Percentiles rank a stretch among this genome's conserved stretches.
Conservation (phyloP, 2,797 vertebrate species). For the Gymnodraco acuticeps region DNA sequence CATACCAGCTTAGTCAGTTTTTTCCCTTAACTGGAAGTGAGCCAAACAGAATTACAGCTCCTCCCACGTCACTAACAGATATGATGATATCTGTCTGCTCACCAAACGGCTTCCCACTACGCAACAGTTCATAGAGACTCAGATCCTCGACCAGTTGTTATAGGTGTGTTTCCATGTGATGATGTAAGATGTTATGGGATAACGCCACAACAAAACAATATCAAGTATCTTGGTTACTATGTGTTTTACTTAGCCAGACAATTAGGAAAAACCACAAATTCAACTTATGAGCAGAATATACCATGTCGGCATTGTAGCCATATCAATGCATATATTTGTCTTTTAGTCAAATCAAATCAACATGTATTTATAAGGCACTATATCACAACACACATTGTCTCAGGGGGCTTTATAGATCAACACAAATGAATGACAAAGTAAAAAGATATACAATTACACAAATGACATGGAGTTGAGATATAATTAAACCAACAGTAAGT, state of each 20-base stretch:
- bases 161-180: not conserved
- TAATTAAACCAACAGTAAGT: too few species aligned
- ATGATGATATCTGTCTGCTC: conserved; percentile 31
- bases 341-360: too few species aligned
- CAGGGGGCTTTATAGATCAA: too few species aligned
- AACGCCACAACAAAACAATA: not conserved
- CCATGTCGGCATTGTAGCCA: too few species aligned
- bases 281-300: not conserved
- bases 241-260: not conserved
- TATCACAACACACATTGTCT: too few species aligned
- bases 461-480: too few species aligned
- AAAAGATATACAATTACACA: too few species aligned
- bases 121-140: too few species aligned
- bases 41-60: conserved; percentile 40
- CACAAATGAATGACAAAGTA: too few species aligned
- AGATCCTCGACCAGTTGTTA: not conserved
- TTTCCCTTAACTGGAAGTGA: conserved; percentile 66
- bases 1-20: conserved; percentile 53
- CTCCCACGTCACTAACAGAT: conserved; percentile 44
- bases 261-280: not conserved
- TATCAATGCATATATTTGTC: too few species aligned
- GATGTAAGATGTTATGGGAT: not conserved
- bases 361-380: too few species aligned
- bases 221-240: not conserved
- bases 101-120: not conserved